Evolutionary conservation across 2,113 vertebrate species (phyloP).

Genomic region (Scophthalmus maximus): DNA sequence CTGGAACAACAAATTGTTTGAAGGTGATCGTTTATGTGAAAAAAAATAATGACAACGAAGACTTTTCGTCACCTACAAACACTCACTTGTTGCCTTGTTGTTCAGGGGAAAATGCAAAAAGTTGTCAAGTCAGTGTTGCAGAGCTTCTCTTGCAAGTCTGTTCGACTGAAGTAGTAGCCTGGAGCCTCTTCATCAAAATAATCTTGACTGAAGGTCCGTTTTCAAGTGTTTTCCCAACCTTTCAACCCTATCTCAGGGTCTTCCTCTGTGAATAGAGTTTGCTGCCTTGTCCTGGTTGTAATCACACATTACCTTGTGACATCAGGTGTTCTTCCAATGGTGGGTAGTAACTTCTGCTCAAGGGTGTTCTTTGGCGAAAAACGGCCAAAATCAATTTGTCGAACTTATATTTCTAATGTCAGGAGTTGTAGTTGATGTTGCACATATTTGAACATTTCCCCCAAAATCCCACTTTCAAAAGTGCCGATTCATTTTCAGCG

Average conservation of each 20-base stretch:
- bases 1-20: slow-evolving; percentile 43
- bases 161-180: background rate
- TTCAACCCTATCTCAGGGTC: background rate
- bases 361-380: background rate
- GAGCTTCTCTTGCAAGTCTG: background rate
- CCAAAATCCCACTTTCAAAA: background rate
- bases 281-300: background rate
- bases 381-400: background rate
- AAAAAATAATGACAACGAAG: background rate
- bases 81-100: background rate
- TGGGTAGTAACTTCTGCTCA: background rate
- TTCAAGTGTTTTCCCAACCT: background rate
- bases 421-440: no score
- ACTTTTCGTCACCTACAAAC: background rate
- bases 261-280: background rate
- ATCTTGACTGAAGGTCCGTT: background rate
- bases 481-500: background rate
- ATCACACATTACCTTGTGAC: background rate
- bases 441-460: background rate
- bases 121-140: background rate
- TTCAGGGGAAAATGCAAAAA: background rate
- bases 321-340: no score
- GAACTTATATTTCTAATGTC: background rate
- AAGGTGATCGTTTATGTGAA: slow-evolving; percentile 21
- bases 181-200: background rate